Conservation (phyloP, 2,797 vertebrate genomes). For the Lateolabrax maculatus region DNA sequence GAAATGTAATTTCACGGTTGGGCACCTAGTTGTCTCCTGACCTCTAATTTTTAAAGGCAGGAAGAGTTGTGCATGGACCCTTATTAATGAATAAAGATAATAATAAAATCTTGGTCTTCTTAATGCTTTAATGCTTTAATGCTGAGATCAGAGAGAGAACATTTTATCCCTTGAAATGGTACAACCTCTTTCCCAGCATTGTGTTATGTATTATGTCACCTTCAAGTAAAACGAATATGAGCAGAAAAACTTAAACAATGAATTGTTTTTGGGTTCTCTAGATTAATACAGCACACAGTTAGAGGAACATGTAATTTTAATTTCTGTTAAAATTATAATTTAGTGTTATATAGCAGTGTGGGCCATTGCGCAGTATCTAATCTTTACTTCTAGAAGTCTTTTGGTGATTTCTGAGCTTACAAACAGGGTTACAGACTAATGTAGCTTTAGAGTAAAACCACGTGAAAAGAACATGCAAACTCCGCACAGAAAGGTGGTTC, state of each 20-base stretch:
- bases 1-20: constrained; percentile 2
- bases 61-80: not conserved
- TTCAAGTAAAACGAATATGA: not conserved
- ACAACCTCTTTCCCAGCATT: not conserved
- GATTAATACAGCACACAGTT: too few species aligned
- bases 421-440: too few species aligned
- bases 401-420: too few species aligned
- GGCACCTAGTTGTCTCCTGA: not conserved
- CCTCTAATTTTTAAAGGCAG: not conserved
- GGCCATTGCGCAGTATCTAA: too few species aligned
- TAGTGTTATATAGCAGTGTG: too few species aligned
- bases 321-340: not conserved
- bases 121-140: not conserved
- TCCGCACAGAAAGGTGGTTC: not conserved
- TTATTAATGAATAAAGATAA: not conserved
- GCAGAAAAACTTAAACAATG: not conserved
- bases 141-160: not conserved
- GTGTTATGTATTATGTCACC: not conserved
- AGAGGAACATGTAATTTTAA: not conserved
- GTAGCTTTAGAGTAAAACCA: not conserved
- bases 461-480: not conserved
- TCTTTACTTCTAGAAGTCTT: too few species aligned
- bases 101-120: not conserved
- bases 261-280: not conserved
- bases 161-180: not conserved